Conservation (phyloP, 2,888 invertebrate species). For the Torymus texanus region DNA sequence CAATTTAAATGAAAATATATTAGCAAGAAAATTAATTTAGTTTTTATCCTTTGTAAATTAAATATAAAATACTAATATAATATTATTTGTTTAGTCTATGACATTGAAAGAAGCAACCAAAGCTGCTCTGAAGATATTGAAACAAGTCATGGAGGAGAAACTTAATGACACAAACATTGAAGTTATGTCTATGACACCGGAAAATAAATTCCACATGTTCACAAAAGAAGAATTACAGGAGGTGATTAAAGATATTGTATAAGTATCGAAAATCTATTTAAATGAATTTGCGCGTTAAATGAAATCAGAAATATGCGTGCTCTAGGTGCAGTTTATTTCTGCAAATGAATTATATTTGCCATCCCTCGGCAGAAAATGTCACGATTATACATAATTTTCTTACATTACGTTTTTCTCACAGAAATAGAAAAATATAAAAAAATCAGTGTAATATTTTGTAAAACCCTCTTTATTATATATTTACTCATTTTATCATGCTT, state of each 20-base stretch:
- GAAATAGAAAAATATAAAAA: conserved; percentile 41
- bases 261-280: conserved; percentile 63
- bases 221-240: conserved; percentile 92
- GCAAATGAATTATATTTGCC: conserved; percentile 44
- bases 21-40: too few relatives aligned
- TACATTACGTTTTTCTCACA: conserved; percentile 48
- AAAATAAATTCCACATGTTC: conserved; percentile 91
- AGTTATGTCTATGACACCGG: conserved; percentile 94
- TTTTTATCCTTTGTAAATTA: too few relatives aligned
- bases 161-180: conserved; percentile 97
- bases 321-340: conserved; percentile 35
- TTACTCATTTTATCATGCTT: conserved; percentile 39
- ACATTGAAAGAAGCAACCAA: conserved; percentile 94
- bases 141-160: conserved; percentile 99
- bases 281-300: conserved; percentile 38
- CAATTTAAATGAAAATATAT: too few relatives aligned
- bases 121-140: conserved; percentile 92
- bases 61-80: conserved; percentile 7
- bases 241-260: conserved; percentile 87
- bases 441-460: conserved; percentile 47
- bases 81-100: conserved; percentile 83
- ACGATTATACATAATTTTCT: conserved; percentile 50
- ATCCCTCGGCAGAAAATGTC: conserved; percentile 27
- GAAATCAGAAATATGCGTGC: conserved; percentile 23
- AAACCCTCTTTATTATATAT: conserved; percentile 44